phyloP scores from a whole-genome alignment of 1,140 invertebrate species.

The Ylistrum balloti region DNA sequence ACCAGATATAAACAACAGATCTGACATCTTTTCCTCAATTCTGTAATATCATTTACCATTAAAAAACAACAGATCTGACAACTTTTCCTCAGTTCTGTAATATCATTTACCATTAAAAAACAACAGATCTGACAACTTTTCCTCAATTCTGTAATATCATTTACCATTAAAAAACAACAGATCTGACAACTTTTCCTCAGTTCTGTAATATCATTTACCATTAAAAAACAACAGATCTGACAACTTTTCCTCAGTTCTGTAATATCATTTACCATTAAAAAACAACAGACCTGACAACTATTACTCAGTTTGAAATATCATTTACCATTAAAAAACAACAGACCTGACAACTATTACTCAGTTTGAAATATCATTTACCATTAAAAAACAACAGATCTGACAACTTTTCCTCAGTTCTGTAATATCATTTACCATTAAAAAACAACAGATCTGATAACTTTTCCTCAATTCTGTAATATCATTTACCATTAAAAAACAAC shows the following conservation, averaged over 20 bases:
- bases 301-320: neutral
- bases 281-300: neutral
- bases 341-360: neutral
- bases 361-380: neutral
- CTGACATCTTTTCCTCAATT: neutral
- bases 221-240: neutral
- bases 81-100: neutral
- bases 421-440: neutral
- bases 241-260: neutral
- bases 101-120: neutral
- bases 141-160: neutral
- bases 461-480: neutral
- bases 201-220: neutral
- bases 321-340: neutral
- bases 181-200: neutral
- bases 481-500: neutral
- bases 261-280: neutral
- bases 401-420: neutral
- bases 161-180: neutral
- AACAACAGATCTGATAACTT: neutral
- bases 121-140: neutral
- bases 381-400: neutral
- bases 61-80: neutral
- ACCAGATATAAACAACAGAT: neutral
- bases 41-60: neutral